Evolutionary conservation across 1,140 invertebrate species (phyloP).

Genomic region (Micrasema longulum): DNA sequence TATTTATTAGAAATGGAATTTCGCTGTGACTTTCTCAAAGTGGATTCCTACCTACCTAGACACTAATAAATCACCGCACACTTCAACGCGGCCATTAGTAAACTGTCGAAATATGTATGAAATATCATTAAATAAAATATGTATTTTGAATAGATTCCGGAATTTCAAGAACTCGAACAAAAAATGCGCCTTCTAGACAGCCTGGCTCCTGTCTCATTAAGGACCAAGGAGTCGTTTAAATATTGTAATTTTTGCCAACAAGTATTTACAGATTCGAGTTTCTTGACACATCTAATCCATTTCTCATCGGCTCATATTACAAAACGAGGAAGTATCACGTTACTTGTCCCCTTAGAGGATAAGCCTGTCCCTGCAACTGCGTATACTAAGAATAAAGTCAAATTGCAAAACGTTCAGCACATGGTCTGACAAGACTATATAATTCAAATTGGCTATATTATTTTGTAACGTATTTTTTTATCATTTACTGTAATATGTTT

Average conservation of each 20-base stretch:
- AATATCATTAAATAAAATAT: too few relatives aligned
- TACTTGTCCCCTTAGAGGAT: slow-evolving; percentile 11
- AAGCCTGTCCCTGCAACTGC: too few relatives aligned
- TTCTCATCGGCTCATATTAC: slow-evolving; percentile 50
- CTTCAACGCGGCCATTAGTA: too few relatives aligned
- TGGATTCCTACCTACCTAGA: neutral
- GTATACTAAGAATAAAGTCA: too few relatives aligned
- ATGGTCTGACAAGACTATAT: too few relatives aligned
- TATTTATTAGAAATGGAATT: neutral
- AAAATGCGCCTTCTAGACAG: slow-evolving; percentile 31
- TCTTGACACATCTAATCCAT: slow-evolving; percentile 43
- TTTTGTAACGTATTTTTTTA: too few relatives aligned
- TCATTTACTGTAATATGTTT: too few relatives aligned
- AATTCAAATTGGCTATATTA: too few relatives aligned
- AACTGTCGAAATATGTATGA: too few relatives aligned
- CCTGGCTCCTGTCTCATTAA: slow-evolving; percentile 50
- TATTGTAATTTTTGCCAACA: slow-evolving; percentile 18
- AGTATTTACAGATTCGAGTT: slow-evolving; percentile 51
- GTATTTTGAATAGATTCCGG: too few relatives aligned
- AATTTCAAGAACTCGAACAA: neutral
- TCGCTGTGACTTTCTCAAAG: neutral
- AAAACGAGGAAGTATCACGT: slow-evolving; percentile 46
- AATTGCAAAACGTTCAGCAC: too few relatives aligned
- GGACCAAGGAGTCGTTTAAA: neutral
- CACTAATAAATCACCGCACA: neutral